Evolutionary conservation across 2,797 vertebrate genomes (phyloP).

Genomic region (Sparus aurata): DNA sequence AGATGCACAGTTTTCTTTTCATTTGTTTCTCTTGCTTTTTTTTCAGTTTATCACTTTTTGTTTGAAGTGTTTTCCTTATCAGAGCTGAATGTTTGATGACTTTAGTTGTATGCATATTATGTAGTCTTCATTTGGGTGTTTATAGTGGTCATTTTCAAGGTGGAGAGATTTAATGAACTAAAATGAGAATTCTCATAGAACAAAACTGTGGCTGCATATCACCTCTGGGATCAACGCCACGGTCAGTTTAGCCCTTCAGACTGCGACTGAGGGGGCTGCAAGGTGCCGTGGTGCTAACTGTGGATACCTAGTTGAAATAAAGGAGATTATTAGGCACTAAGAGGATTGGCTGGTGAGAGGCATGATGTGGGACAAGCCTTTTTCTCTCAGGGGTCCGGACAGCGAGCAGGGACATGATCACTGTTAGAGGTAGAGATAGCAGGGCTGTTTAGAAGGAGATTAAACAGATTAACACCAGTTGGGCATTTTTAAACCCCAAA

Average conservation of each 20-base stretch:
- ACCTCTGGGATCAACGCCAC: background rate
- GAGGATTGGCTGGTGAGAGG: conserved; percentile 79
- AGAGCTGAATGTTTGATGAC: no score
- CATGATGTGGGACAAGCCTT: conserved; percentile 56
- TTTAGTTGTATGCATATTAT: no score
- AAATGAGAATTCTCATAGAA: no score
- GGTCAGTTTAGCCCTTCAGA: background rate
- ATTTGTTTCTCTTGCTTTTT: no score
- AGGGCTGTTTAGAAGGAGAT: conserved; percentile 70
- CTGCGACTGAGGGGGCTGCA: conserved; percentile 32
- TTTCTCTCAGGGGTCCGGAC: conserved; percentile 54
- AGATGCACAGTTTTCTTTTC: no score
- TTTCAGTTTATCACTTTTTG: no score
- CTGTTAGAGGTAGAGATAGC: conserved; percentile 49
- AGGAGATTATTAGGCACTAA: conserved; percentile 75
- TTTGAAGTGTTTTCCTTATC: no score
- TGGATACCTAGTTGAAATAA: conserved; percentile 67
- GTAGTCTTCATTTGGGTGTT: no score
- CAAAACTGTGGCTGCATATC: background rate
- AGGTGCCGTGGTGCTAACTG: conserved; percentile 54
- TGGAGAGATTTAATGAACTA: no score
- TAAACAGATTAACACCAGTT: conserved; percentile 67
- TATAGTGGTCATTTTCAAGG: no score
- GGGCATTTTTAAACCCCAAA: conserved; percentile 48
- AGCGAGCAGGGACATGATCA: conserved; percentile 53